Base-by-base conservation (phyloP, 2,888 invertebrate genomes). In the Platynereis dumerilii region DNA sequence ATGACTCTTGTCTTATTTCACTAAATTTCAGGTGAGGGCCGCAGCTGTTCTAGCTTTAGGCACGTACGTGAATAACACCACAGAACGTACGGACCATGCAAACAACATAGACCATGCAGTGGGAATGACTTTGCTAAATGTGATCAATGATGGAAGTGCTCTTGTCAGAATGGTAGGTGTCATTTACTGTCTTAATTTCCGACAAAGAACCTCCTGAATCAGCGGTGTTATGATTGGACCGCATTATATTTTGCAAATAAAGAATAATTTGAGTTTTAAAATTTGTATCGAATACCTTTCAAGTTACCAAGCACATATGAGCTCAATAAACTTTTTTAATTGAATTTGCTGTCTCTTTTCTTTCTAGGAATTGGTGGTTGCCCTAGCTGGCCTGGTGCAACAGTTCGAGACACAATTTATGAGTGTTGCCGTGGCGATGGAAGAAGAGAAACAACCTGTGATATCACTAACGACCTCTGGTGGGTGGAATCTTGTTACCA, bases 41-140 rank as follows among this genome's bases (percentile, higher is more conserved):
- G 93, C 96, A 1, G 92, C 93, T 55, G 95, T 96, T 3, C 96
- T 91, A 86, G 97, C 98, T 17, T 87, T 99, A 69, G 98, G 97
- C 3, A 92, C 96, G 26, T 96, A 95, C 85, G 90, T 96, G 76
- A 92, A 92, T 42, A 91, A 91, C 52, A 88, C 88, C 28, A 74
- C 75, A 20, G 90, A 92, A 80, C 89, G 95, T 75, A 91, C 92
- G 58, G 94, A 96, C 80, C 96, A 97, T 85, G 94, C 95, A 53
- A 94, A 93, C 84, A 92, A 91, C 80, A 92, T 96, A 67, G 95
- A 96, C 86, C 94, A 96, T 80, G 91, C 91, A 76, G 92, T 98
- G 72, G 95, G 92, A 69, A 92, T 94, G 86, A 92, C 90, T 63
- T 87, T 99, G 72, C 89, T 94, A 60, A 90, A 90, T 78, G 90